phyloP scores from a whole-genome alignment of 2,797 vertebrate genomes.

The Myotis vivesi region DNA sequence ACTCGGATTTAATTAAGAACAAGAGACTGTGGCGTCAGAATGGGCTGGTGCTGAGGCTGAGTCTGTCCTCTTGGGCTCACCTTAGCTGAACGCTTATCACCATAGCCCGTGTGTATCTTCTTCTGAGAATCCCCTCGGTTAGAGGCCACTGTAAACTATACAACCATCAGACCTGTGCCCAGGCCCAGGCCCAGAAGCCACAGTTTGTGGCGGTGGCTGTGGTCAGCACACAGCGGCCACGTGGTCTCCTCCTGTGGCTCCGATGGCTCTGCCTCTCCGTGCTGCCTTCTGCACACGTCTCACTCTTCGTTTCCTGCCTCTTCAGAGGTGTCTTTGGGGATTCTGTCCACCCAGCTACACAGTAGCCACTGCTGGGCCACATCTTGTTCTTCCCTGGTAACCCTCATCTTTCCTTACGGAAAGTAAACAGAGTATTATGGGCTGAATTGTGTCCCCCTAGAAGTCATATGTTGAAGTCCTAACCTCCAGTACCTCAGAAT shows the following conservation, averaged over 20 bases:
- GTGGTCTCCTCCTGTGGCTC: not conserved
- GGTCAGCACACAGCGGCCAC: rapidly evolving
- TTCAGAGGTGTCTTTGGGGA: not conserved
- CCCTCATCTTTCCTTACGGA: not conserved
- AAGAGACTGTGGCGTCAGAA: not conserved
- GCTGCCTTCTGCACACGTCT: not conserved
- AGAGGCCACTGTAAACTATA: not conserved
- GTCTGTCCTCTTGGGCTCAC: not conserved
- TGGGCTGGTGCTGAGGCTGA: not conserved
- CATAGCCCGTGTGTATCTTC: not conserved
- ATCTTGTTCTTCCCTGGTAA: not conserved
- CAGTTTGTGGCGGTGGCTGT: not conserved
- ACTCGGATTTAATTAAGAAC: not conserved
- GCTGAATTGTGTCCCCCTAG: not conserved
- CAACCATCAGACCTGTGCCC: rapidly evolving
- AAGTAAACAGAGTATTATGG: not conserved
- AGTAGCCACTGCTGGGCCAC: not conserved
- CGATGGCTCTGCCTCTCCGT: not conserved
- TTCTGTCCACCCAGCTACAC: not conserved
- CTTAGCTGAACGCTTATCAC: not conserved
- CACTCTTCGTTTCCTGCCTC: not conserved
- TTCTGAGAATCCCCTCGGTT: not conserved
- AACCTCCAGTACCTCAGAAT: not conserved
- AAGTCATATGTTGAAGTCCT: not conserved
- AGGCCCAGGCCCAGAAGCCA: not conserved